Evolutionary conservation across 2,888 invertebrate genomes (phyloP), one percentile per base, ranked within the genome.

Genomic region (Lasiommata megera): DNA sequence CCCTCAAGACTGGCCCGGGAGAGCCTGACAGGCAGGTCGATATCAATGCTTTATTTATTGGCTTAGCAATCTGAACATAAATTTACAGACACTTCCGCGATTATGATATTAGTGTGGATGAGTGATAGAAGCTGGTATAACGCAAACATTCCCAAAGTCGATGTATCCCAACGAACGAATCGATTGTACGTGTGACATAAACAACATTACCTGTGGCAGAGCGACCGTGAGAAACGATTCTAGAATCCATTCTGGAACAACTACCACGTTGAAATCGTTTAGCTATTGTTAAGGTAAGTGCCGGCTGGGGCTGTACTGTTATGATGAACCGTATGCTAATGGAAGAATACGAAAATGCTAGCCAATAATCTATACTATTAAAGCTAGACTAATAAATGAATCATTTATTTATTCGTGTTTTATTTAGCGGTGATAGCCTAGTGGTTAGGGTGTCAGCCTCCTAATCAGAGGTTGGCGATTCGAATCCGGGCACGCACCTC

Each of bases 131-230:
- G 5, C 5, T 23, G 3, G 37, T 12, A 16, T 17, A 60, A 60
- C 46, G 62, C 7, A 36, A 50, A 62, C 53, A 50, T 16, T 12
- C 11, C 9, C 54, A 11, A 43, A 56, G 29, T 44, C 52, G 51
- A 60, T 60, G 41, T 47, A 56, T 64, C 53, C 54, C 51, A 56
- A 61, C 44, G 60, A 62, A 63, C 64, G 60, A 65, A 64, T 66
- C 67, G 67, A 66, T 64, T 67, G 44, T 58, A 57, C 60, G 55
- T 60, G 62, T 67, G 63, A 62, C 69, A 67, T 74, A 71, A 73
- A 73, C 68, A 65, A 71, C 70, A 72, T 72, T 71, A 67, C 63
- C 50, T 65, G 60, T 67, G 72, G 70, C 73, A 68, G 66, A 57
- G 58, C 61, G 67, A 67, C 67, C 69, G 73, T 72, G 71, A 72